These are phyloP conservation scores for Siphamia tubifer DNA, from an alignment of 2,113 vertebrate species.

Conservation along the genomic window DNA sequence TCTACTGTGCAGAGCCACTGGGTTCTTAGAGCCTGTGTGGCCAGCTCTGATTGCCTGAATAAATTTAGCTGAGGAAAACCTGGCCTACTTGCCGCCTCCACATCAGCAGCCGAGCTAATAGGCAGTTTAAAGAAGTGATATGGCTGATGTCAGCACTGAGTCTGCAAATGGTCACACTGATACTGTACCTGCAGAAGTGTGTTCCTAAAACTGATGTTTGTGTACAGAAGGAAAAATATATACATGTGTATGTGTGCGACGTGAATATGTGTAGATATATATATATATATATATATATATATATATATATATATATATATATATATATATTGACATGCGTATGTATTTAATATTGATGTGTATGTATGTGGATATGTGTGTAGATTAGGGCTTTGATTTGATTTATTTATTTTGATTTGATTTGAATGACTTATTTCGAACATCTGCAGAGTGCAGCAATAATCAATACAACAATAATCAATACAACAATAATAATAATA, in stretches of 20 bases:
- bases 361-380: too few relatives aligned
- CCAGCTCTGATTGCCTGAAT: constrained; percentile 13
- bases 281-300: too few relatives aligned
- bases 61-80: constrained; percentile 41
- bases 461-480: too few relatives aligned
- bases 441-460: too few relatives aligned
- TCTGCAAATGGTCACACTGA: constrained; percentile 26
- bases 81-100: constrained; percentile 14
- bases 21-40: constrained; percentile 23
- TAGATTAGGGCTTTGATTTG: too few relatives aligned
- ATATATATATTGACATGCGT: too few relatives aligned
- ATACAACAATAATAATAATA: too few relatives aligned
- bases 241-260: not conserved
- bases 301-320: too few relatives aligned
- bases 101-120: constrained; percentile 52
- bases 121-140: constrained; percentile 42
- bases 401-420: too few relatives aligned
- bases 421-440: too few relatives aligned
- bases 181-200: not conserved
- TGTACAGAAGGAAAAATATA: not conserved
- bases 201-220: not conserved
- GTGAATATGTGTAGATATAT: not conserved
- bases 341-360: too few relatives aligned
- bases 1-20: not conserved
- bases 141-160: constrained; percentile 48